Evolutionary conservation across 2,888 invertebrate genomes (phyloP).

Genomic region (Galeruca laticollis): DNA sequence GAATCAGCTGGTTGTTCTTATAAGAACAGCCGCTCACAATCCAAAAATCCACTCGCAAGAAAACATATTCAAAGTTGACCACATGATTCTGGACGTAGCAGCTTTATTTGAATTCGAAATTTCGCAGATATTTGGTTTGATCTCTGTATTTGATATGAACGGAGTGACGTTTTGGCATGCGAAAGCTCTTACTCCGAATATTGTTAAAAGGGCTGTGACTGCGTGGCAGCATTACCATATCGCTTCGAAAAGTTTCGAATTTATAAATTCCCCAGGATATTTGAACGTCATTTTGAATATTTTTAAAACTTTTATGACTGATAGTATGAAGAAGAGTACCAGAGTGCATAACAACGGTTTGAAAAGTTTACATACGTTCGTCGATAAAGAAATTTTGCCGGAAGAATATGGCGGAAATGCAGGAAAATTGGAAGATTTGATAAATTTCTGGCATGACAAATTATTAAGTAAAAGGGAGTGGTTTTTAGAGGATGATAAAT

Average conservation of each 20-base stretch:
- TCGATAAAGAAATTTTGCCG: slow-evolving; percentile 70
- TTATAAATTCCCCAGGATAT: slow-evolving; percentile 73
- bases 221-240: slow-evolving; percentile 80
- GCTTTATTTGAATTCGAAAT: slow-evolving; percentile 65
- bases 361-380: slow-evolving; percentile 65
- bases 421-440: slow-evolving; percentile 63
- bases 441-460: slow-evolving; percentile 67
- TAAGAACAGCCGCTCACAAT: slow-evolving; percentile 72
- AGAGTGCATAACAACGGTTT: slow-evolving; percentile 68
- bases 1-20: slow-evolving; percentile 71
- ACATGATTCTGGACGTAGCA: slow-evolving; percentile 74
- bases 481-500: slow-evolving; percentile 68
- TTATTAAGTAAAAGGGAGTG: slow-evolving; percentile 66
- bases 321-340: slow-evolving; percentile 71
- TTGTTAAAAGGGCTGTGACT: slow-evolving; percentile 73
- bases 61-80: slow-evolving; percentile 73
- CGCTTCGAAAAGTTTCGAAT: slow-evolving; percentile 75
- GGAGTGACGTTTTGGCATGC: slow-evolving; percentile 67
- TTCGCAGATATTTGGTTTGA: slow-evolving; percentile 69
- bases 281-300: slow-evolving; percentile 77
- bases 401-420: slow-evolving; percentile 71
- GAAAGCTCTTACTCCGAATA: slow-evolving; percentile 70
- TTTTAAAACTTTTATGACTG: slow-evolving; percentile 74
- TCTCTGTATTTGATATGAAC: slow-evolving; percentile 74
- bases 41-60: slow-evolving; percentile 71